Conservation (phyloP, 1,140 invertebrate genomes). For the Manduca sexta region DNA sequence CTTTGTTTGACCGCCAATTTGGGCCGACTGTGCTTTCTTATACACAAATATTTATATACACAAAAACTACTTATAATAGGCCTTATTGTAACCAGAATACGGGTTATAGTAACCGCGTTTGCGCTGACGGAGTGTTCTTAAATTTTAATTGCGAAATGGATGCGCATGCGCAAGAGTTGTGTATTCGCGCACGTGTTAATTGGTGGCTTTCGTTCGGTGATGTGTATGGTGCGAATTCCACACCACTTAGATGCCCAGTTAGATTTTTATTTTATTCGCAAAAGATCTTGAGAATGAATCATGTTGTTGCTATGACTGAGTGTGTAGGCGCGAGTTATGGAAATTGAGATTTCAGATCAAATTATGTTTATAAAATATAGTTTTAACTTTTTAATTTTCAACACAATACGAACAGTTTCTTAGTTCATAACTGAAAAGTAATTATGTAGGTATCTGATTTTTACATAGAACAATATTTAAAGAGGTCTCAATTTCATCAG, state of each 20-base stretch:
- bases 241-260: constrained; percentile 13
- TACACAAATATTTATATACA: constrained; percentile 6
- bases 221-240: constrained; percentile 49
- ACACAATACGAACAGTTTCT: too few species aligned
- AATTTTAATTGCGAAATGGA: constrained; percentile 49
- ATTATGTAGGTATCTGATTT: too few species aligned
- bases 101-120: neutral
- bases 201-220: constrained; percentile 39
- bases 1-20: constrained; percentile 60
- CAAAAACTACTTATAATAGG: neutral
- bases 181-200: constrained; percentile 58
- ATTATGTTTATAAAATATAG: too few species aligned
- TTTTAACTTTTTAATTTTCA: too few species aligned
- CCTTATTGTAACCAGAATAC: neutral
- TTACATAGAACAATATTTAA: too few species aligned
- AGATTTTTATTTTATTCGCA: neutral
- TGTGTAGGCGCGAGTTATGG: neutral
- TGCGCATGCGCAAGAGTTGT: constrained; percentile 29
- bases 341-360: too few species aligned
- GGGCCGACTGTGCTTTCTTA: constrained; percentile 33
- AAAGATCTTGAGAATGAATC: neutral
- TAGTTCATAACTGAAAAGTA: too few species aligned
- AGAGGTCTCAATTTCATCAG: too few species aligned
- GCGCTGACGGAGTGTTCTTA: constrained; percentile 24
- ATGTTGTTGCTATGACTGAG: neutral